Conservation (phyloP, 2,888 invertebrate species). For the Drosophila helvetica region DNA sequence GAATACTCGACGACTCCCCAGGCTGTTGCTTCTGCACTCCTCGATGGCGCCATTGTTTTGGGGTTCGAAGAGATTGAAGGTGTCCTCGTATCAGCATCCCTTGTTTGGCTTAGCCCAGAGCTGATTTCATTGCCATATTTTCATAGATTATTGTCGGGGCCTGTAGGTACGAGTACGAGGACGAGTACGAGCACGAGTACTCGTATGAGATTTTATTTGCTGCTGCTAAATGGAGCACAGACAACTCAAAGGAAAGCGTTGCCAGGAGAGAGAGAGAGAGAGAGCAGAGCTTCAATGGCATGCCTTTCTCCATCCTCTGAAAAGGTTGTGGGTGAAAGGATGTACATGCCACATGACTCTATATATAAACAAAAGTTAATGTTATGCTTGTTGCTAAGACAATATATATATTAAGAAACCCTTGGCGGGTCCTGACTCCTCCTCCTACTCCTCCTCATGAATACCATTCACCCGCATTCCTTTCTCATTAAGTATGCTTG, state of each 20-base stretch:
- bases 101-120: slow-evolving; percentile 21
- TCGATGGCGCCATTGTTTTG: slow-evolving; percentile 1
- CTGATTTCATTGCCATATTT: slow-evolving; percentile 36
- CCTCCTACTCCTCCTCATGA: neutral
- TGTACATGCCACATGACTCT: slow-evolving; percentile 17
- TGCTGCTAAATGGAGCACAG: neutral
- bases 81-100: slow-evolving; percentile 1
- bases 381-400: slow-evolving; percentile 55
- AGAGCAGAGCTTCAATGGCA: neutral
- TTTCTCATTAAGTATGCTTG: slow-evolving; percentile 58
- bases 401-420: slow-evolving; percentile 38
- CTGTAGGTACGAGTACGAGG: slow-evolving; percentile 4
- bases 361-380: slow-evolving; percentile 49
- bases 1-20: neutral
- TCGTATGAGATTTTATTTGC: neutral
- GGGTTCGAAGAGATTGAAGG: slow-evolving; percentile 10
- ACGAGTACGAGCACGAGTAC: neutral
- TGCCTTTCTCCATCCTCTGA: neutral
- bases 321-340: slow-evolving; percentile 8
- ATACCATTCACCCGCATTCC: slow-evolving; percentile 19
- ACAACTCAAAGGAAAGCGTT: neutral
- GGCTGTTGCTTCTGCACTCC: slow-evolving; percentile 14
- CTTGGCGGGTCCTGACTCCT: slow-evolving; percentile 4
- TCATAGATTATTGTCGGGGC: slow-evolving; percentile 25
- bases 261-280: neutral